Evolutionary conservation across 2,888 invertebrate species (phyloP).

Genomic region (Lycaena phlaeas): DNA sequence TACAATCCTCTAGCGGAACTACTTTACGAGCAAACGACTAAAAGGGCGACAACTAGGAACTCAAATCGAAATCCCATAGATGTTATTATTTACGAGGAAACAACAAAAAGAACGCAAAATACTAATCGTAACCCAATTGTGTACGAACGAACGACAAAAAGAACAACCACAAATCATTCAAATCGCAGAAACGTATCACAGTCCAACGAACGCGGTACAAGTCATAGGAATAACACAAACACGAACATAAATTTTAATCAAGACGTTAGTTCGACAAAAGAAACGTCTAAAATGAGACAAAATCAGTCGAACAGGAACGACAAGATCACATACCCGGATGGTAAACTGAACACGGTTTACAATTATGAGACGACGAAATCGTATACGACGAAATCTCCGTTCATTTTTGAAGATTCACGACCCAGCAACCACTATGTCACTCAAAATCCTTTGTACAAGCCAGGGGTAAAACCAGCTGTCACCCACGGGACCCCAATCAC

Average conservation of each 20-base stretch:
- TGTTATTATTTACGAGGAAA: conserved; percentile 10
- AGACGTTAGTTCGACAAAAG: no score
- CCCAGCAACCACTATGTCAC: conserved; percentile 23
- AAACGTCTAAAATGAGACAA: neutral
- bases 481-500: conserved; percentile 50
- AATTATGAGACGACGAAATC: conserved; percentile 15
- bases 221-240: neutral
- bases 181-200: conserved; percentile 15
- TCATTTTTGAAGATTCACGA: conserved; percentile 6
- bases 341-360: conserved; percentile 8
- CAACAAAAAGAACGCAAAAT: conserved; percentile 18
- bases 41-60: neutral
- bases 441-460: conserved; percentile 30
- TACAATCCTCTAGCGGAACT: neutral
- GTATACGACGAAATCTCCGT: conserved; percentile 12
- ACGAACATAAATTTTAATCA: neutral
- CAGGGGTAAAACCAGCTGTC: conserved; percentile 41
- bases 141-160: conserved; percentile 21
- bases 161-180: conserved; percentile 19
- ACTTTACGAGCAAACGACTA: neutral
- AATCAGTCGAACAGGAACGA: neutral
- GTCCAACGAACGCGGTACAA: conserved; percentile 9
- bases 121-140: conserved; percentile 17
- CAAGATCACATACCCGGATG: conserved; percentile 1
- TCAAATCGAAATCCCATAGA: neutral